A percentile compares a stretch with the other conserved stretches of the same genome.
phyloP scores from a whole-genome alignment of 1,140 invertebrate species.

The Heliconius hewitsoni region DNA sequence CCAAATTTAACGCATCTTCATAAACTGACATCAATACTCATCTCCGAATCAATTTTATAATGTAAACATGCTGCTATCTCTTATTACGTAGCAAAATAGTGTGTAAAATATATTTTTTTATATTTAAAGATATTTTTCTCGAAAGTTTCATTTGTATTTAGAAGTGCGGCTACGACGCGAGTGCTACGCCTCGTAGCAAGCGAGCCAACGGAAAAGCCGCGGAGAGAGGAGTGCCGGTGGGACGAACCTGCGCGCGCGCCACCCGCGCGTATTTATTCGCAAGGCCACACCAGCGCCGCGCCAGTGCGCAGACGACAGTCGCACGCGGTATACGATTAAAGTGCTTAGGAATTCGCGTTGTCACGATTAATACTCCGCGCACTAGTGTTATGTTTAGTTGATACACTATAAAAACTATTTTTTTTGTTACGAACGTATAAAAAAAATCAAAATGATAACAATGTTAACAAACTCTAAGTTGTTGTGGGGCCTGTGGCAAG shows the following conservation, averaged over 20 bases:
- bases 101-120: neutral
- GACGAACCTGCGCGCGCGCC: slow-evolving; percentile 69
- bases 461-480: slow-evolving; percentile 70
- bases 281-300: slow-evolving; percentile 74
- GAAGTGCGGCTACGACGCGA: slow-evolving; percentile 56
- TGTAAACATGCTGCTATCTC: neutral
- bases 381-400: slow-evolving; percentile 63
- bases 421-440: slow-evolving; percentile 47
- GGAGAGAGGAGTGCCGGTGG: slow-evolving; percentile 76
- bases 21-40: slow-evolving; percentile 39
- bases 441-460: slow-evolving; percentile 60
- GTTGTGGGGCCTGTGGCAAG: slow-evolving; percentile 68
- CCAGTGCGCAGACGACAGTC: slow-evolving; percentile 74
- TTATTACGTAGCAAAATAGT: neutral
- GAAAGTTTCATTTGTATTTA: slow-evolving; percentile 35
- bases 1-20: slow-evolving; percentile 49
- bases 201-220: slow-evolving; percentile 55
- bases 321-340: slow-evolving; percentile 70
- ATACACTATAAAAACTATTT: slow-evolving; percentile 40
- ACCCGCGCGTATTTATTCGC: slow-evolving; percentile 77
- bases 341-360: slow-evolving; percentile 53
- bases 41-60: neutral
- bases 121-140: neutral
- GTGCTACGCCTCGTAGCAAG: slow-evolving; percentile 69
- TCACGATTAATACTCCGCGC: slow-evolving; percentile 62